Evolutionary conservation across 2,888 invertebrate species (phyloP).

Genomic region (Cosmorhoe ocellata): DNA sequence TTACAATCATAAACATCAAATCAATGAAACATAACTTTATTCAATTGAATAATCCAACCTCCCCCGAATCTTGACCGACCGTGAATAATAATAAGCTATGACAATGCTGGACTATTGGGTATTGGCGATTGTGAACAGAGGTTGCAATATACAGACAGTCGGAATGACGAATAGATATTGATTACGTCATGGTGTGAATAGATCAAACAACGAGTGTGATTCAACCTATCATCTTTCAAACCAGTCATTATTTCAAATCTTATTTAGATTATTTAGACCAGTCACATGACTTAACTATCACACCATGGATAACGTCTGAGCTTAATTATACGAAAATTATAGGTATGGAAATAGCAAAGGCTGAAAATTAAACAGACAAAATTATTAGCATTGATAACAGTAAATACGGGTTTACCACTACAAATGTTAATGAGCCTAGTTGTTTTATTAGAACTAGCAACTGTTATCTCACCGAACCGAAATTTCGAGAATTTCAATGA

Average conservation of each 20-base stretch:
- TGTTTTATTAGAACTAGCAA: slow-evolving; percentile 9
- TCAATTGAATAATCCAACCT: slow-evolving; percentile 31
- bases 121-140: slow-evolving; percentile 20
- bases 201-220: not conserved
- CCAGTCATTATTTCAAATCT: too few relatives aligned
- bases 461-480: slow-evolving; percentile 16
- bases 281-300: too few relatives aligned
- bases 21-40: slow-evolving; percentile 8
- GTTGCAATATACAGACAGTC: not conserved
- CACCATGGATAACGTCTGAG: too few relatives aligned
- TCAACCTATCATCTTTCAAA: too few relatives aligned
- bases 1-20: slow-evolving; percentile 4
- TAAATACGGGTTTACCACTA: slow-evolving; percentile 23
- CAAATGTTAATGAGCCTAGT: slow-evolving; percentile 13
- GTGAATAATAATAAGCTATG: slow-evolving; percentile 35
- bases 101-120: slow-evolving; percentile 31
- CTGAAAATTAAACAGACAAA: slow-evolving; percentile 5
- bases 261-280: too few relatives aligned
- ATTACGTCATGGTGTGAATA: not conserved
- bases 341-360: too few relatives aligned
- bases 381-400: slow-evolving; percentile 14
- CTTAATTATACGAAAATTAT: too few relatives aligned
- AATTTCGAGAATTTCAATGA: slow-evolving; percentile 4
- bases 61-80: slow-evolving; percentile 21
- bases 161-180: slow-evolving; percentile 1